Conservation (phyloP, 2,797 vertebrate genomes). For the Silurus aristotelis region DNA sequence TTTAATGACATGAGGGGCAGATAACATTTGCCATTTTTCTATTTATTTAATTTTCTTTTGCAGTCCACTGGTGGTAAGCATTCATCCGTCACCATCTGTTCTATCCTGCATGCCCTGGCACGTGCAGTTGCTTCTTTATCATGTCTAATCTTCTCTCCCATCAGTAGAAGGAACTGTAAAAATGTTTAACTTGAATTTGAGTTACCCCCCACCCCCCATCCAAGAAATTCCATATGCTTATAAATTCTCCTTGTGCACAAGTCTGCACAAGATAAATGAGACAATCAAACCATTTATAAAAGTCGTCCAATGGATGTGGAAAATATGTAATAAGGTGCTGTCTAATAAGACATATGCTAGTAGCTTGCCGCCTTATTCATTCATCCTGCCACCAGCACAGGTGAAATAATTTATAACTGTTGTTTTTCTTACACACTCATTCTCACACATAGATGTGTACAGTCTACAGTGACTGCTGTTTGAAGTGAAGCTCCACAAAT, state of each 20-base stretch:
- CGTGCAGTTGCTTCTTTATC: conserved; percentile 1
- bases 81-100: conserved; percentile 31
- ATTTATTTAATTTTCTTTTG: conserved; percentile 26
- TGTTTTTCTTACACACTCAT: conserved; percentile 39
- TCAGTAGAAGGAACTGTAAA: conserved; percentile 39
- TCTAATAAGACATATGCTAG: conserved; percentile 62
- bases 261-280: conserved; percentile 58
- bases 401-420: conserved; percentile 59
- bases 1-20: conserved; percentile 37
- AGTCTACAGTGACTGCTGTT: conserved; percentile 33
- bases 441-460: conserved; percentile 39
- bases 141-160: conserved; percentile 34
- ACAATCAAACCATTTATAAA: conserved; percentile 60
- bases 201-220: neutral
- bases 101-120: neutral
- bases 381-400: conserved; percentile 48
- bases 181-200: conserved; percentile 48
- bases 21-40: conserved; percentile 40
- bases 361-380: conserved; percentile 47
- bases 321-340: conserved; percentile 63
- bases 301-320: conserved; percentile 55
- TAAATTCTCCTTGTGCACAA: conserved; percentile 23
- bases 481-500: conserved; percentile 35
- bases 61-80: conserved; percentile 35
- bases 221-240: conserved; percentile 4